phyloP scores from a whole-genome alignment of 2,888 invertebrate genomes.

The Nomada ruficornis region DNA sequence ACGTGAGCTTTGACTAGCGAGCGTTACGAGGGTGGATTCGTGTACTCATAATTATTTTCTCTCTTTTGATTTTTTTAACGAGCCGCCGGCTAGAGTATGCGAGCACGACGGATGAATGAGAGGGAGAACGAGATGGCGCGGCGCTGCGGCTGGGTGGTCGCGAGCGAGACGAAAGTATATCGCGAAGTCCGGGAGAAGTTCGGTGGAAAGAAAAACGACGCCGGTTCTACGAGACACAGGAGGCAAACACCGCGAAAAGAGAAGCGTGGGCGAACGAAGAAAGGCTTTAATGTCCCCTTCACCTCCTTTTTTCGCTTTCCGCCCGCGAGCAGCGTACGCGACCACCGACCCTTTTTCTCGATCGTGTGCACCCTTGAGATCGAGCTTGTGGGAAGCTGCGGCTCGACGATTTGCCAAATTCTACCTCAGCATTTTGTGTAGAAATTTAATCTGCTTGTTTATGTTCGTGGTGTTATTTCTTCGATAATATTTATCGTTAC shows the following conservation, averaged over 20 bases:
- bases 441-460: background rate
- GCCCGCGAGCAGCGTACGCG: slow-evolving; percentile 14
- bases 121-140: background rate
- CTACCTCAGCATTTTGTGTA: no score
- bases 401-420: background rate
- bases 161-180: background rate
- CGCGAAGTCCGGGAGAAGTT: slow-evolving; percentile 29
- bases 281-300: slow-evolving; percentile 31
- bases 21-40: slow-evolving; percentile 69
- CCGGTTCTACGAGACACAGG: slow-evolving; percentile 16
- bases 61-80: slow-evolving; percentile 70
- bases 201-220: slow-evolving; percentile 20
- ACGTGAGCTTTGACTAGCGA: slow-evolving; percentile 74
- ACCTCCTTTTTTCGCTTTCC: slow-evolving; percentile 6
- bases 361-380: background rate
- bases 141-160: background rate
- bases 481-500: no score
- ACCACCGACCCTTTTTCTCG: slow-evolving; percentile 10
- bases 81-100: slow-evolving; percentile 54
- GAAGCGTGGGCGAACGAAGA: slow-evolving; percentile 19
- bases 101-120: slow-evolving; percentile 45
- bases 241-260: slow-evolving; percentile 1
- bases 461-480: background rate
- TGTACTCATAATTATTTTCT: slow-evolving; percentile 71
- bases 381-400: background rate